Evolutionary conservation across 2,888 invertebrate species (phyloP), one percentile per base, ranked within the genome.

Genomic region (Coleophora deauratella): DNA sequence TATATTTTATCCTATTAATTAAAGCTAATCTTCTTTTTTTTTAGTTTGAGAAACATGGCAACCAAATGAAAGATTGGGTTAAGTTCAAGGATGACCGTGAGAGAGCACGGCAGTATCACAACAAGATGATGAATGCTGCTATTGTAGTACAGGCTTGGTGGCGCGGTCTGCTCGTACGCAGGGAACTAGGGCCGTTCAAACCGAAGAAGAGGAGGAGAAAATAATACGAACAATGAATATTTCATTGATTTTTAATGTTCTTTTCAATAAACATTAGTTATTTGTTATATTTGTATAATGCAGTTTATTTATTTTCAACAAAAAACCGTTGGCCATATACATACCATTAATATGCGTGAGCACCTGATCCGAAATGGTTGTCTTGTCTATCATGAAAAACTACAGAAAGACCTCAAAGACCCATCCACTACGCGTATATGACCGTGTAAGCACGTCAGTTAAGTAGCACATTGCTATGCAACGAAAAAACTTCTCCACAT

Each of bases 61-160:
- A 45, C n/a, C 35, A 59, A 30, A 72, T 73, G 53, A 64, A 64
- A 30, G 55, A 62, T 1, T 82, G 82, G 82, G 44, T 51, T 7
- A 10, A 59, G 1, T 81, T 79, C 48, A 81, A 79, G 45, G 60
- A 67, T 1, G 70, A 65, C 12, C 72, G 84, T 0, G 78, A 77
- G 44, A 63, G 56, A 35, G 66, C 58, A 1, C 65, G 74, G 0
- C 44, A 33, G 3, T 78, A 80, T 45, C 49, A 54, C 0, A 62
- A 69, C 35, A 72, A 63, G 49, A 82, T 82, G 81, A 57, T 46
- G 3, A 66, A 57, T 0, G 69, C 77, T 0, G 82, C 84, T 0
- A 54, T 67, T 3, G 56, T 50, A 1, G 74, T 81, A 31, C 84
- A 84, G 45, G 72, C 81, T 9, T 84, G 84, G 84, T 84, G 84